A percentile compares a stretch with the other conserved stretches of the same genome.
These are phyloP conservation scores for Mirounga angustirostris DNA, from an alignment of 2,113 vertebrate species.

Conservation along the genomic window DNA sequence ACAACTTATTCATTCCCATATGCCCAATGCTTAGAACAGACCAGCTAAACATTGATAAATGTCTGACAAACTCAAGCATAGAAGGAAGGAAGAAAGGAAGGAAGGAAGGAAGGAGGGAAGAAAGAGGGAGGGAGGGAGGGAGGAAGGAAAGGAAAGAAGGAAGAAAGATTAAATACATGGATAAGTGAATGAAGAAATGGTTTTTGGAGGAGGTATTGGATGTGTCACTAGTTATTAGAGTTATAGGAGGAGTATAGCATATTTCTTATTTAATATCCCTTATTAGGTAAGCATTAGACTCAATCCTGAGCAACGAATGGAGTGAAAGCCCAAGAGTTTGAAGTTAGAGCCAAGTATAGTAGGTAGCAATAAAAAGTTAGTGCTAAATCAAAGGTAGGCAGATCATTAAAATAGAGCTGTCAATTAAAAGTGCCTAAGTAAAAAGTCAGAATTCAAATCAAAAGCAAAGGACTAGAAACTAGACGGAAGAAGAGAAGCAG, in stretches of 20 bases:
- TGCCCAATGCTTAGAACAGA: background rate
- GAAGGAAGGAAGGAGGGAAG: fast-evolving
- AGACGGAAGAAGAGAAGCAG: background rate
- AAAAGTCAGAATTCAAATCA: background rate
- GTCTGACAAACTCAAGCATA: background rate
- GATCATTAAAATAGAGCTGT: background rate
- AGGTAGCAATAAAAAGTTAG: background rate
- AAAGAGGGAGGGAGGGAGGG: fast-evolving
- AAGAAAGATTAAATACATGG: background rate
- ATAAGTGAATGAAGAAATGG: background rate
- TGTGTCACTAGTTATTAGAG: background rate
- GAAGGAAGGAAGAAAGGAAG: fast-evolving
- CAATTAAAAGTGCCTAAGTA: background rate
- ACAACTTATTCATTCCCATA: background rate
- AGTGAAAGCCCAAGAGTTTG: background rate
- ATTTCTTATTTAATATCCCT: background rate
- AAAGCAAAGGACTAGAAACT: background rate
- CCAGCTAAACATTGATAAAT: background rate
- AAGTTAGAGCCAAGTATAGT: background rate
- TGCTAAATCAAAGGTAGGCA: background rate
- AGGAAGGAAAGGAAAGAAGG: background rate
- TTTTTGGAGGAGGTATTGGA: background rate
- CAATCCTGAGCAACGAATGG: background rate
- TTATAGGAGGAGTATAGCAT: background rate
- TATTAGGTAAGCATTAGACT: background rate